These are phyloP conservation scores for Oreortyx pictus DNA, from an alignment of 2,797 vertebrate species.

Conservation along the genomic window DNA sequence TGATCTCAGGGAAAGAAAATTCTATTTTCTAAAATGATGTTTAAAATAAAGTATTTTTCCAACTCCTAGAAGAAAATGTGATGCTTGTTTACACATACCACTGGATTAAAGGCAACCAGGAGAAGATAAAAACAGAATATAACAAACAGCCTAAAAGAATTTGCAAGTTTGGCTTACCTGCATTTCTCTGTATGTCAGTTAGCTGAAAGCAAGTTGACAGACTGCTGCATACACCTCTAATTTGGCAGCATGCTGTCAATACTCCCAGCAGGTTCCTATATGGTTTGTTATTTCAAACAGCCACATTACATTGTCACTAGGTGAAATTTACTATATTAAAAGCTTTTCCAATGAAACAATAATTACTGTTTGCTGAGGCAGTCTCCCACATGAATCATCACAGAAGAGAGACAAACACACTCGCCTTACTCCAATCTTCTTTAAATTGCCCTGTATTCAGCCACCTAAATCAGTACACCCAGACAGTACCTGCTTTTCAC, in stretches of 20 bases:
- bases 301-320: slow-evolving; percentile 6
- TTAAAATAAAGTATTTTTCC: background rate
- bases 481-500: background rate
- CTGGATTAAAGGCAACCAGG: background rate
- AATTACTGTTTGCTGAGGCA: slow-evolving; percentile 21
- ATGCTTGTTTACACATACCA: background rate
- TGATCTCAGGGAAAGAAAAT: background rate
- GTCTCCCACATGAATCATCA: slow-evolving; percentile 5
- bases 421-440: background rate
- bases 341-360: slow-evolving; percentile 32
- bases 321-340: slow-evolving; percentile 41
- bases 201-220: slow-evolving; percentile 2
- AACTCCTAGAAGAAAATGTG: background rate
- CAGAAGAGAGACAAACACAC: background rate
- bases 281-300: slow-evolving; percentile 7
- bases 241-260: background rate
- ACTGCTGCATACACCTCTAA: background rate
- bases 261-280: slow-evolving; percentile 39
- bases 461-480: background rate
- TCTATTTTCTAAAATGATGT: too few species aligned
- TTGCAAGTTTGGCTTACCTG: background rate
- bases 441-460: background rate
- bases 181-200: background rate
- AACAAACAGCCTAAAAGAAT: background rate
- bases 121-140: background rate